These are phyloP conservation scores for Tokudaia muenninki DNA, from an alignment of 2,797 vertebrate genomes.

Conservation along the genomic window DNA sequence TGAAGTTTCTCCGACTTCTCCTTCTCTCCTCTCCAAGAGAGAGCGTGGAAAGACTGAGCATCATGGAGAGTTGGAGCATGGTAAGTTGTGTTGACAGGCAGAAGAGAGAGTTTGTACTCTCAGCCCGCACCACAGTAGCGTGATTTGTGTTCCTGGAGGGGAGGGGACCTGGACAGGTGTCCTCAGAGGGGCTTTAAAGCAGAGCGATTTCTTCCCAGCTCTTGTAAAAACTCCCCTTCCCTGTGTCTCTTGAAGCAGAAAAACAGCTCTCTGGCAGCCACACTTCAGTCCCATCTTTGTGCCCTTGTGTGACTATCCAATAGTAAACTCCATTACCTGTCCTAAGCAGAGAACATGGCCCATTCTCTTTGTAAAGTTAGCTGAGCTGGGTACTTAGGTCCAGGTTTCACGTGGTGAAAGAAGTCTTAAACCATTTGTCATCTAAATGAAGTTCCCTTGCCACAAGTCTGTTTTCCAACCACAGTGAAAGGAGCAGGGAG, in stretches of 20 bases:
- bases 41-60: not conserved
- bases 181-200: not conserved
- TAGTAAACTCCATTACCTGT: not conserved
- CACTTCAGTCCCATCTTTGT: slow-evolving; percentile 11
- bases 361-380: not conserved
- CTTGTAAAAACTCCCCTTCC: slow-evolving; percentile 36
- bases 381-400: not conserved
- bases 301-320: not conserved
- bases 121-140: slow-evolving; percentile 39
- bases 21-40: slow-evolving; percentile 10
- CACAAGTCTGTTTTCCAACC: slow-evolving; percentile 24
- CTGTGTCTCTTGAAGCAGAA: slow-evolving; percentile 57
- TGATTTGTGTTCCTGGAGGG: not conserved
- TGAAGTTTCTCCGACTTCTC: not conserved
- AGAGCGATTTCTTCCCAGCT: slow-evolving; percentile 35
- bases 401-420: not conserved
- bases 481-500: not conserved
- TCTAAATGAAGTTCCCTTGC: slow-evolving; percentile 40
- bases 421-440: not conserved
- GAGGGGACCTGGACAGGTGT: slow-evolving; percentile 46
- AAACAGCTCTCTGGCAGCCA: slow-evolving; percentile 30
- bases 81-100: not conserved
- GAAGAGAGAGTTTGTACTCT: not conserved
- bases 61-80: not conserved
- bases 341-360: not conserved